Percentiles rank a stretch among this genome's conserved stretches.
Evolutionary conservation across 2,113 vertebrate genomes (phyloP).

Genomic region (Hemiscyllium ocellatum): DNA sequence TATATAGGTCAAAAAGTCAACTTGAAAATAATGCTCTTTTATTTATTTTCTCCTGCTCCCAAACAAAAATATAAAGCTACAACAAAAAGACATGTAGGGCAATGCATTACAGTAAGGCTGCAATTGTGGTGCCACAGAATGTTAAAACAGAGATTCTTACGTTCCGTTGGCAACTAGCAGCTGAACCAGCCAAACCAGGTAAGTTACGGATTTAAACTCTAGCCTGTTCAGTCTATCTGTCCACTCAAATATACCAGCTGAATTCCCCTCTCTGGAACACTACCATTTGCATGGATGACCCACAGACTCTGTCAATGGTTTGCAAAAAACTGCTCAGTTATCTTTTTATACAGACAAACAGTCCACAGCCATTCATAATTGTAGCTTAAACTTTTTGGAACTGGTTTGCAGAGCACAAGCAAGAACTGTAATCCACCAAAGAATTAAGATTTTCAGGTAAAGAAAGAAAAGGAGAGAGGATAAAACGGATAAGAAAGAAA

Average conservation of each 20-base stretch:
- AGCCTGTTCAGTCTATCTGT: neutral
- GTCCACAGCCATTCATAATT: neutral
- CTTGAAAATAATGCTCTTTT: too few species aligned
- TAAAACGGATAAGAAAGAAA: neutral
- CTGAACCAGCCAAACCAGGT: neutral
- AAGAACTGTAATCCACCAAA: neutral
- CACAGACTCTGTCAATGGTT: neutral
- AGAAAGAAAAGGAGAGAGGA: neutral
- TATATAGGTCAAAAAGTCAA: too few species aligned
- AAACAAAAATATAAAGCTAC: neutral
- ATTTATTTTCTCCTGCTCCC: too few species aligned
- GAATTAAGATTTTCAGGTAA: neutral
- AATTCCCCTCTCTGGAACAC: neutral
- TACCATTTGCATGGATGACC: neutral
- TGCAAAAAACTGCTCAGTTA: neutral
- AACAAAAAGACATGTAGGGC: neutral
- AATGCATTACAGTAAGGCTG: neutral
- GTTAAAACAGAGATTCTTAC: neutral
- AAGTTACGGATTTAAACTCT: neutral
- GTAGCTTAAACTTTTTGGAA: neutral
- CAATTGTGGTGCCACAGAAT: neutral
- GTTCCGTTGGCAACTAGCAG: neutral
- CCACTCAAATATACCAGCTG: neutral
- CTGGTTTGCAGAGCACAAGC: neutral
- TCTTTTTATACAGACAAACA: neutral